Base-by-base conservation (phyloP, 2,113 vertebrate genomes). In the Nycticorax nycticorax region DNA sequence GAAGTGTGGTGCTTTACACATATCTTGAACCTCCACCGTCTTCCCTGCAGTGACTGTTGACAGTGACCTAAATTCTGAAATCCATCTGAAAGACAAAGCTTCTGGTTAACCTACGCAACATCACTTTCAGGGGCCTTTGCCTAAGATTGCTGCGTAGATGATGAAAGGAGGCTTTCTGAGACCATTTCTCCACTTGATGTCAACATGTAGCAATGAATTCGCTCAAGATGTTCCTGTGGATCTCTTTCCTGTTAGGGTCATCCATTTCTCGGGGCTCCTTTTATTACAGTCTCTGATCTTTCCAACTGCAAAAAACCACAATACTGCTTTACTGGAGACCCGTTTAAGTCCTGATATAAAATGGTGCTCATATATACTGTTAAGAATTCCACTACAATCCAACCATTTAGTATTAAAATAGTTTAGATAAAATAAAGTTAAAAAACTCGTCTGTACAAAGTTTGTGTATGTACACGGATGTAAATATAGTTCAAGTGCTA, bases 91-190 rank as follows among this genome's bases (percentile, higher is more conserved):
- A 95, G 48, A 97, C 26, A 79, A 69, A 95, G 84, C 50, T 92
- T 43, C 75, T 66, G 86, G 64, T 79, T 91, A 88, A 95, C 78
- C 52, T 69, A 55, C 64, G 45, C 37, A 89, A 32, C 74, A 89
- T 57, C 73, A n/a, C 60, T 74, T 92, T 28, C 50, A 59, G 74
- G 59, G 22, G 35, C n/a, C 83, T 92, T 47, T 75, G 52, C 52
- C 64, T 59, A 43, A 75, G 56, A 75, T 9, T 50, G 82, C 43
- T 78, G 60, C 28, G 37, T 0, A 41, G 66, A 82, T 1, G 57
- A 91, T 91, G 89, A 96, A 95, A 96, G 37, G 74, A 91, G 57
- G 66, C 59, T 92, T 96, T 82, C 73, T 64, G 59, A 92, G 92
- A 52, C 83, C n/a, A 28, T 89, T 92, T 55, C 66, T 95, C 50